A percentile compares a stretch with the other conserved stretches of the same genome.
Evolutionary conservation across 2,888 invertebrate species (phyloP).

Genomic region (Harpalus rubripes): DNA sequence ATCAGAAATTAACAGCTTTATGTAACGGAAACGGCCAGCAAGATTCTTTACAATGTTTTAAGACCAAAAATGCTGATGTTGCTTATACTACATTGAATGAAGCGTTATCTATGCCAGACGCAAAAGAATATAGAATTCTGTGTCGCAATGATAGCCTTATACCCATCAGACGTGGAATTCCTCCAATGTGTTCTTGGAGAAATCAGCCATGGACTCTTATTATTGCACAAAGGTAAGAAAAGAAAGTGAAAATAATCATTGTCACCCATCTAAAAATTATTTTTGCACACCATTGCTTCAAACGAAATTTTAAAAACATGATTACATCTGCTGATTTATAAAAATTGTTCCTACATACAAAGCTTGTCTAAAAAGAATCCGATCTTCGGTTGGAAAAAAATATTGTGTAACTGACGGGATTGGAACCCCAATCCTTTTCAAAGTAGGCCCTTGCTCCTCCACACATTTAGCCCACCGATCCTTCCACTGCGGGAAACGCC

Average conservation of each 20-base stretch:
- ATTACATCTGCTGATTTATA: too few relatives aligned
- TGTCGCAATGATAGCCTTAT: conserved; percentile 74
- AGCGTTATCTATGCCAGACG: conserved; percentile 72
- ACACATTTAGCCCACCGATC: too few relatives aligned
- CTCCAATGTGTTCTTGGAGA: conserved; percentile 79
- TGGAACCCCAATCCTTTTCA: too few relatives aligned
- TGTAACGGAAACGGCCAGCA: neutral
- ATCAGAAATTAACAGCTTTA: conserved; percentile 73
- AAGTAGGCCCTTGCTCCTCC: too few relatives aligned
- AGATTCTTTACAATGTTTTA: conserved; percentile 74
- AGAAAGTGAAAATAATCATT: too few relatives aligned
- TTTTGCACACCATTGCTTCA: neutral
- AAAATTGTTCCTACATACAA: too few relatives aligned
- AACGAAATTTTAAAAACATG: neutral
- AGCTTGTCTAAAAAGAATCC: too few relatives aligned
- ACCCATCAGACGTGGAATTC: conserved; percentile 67
- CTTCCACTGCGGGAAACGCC: too few relatives aligned
- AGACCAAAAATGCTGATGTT: conserved; percentile 78
- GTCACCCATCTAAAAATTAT: neutral
- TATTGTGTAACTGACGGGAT: too few relatives aligned
- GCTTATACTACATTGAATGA: conserved; percentile 79
- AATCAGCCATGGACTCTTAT: conserved; percentile 82
- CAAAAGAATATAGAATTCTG: conserved; percentile 72
- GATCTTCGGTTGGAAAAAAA: too few relatives aligned
- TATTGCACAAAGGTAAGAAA: conserved; percentile 78